Conservation (phyloP, 2,888 invertebrate species). For the Spatulosminthurus flaviceps region DNA sequence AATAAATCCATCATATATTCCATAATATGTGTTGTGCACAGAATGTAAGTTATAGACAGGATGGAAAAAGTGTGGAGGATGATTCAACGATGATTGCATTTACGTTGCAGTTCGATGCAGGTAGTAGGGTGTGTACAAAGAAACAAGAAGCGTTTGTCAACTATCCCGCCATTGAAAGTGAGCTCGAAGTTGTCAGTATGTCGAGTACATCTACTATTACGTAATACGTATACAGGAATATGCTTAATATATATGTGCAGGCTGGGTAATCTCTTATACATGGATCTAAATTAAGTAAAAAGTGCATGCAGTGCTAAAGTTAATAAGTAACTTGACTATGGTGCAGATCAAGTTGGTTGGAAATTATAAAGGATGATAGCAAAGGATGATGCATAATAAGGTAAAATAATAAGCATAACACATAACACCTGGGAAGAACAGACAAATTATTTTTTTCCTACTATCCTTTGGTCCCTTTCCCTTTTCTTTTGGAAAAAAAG, state of each 20-base stretch:
- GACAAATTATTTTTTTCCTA: neutral
- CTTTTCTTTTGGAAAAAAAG: neutral
- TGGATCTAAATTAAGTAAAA: neutral
- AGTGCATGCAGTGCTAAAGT: neutral
- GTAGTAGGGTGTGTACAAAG: slow-evolving; percentile 10
- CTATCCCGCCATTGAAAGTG: slow-evolving; percentile 14
- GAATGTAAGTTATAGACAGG: too few species aligned
- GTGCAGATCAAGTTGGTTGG: neutral
- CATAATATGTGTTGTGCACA: too few species aligned
- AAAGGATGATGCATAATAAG: too few species aligned
- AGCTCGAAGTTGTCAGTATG: slow-evolving; percentile 3
- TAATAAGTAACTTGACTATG: too few species aligned
- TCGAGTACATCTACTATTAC: neutral
- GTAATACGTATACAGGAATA: too few species aligned
- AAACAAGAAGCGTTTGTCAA: neutral
- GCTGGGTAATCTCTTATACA: neutral
- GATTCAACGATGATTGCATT: neutral
- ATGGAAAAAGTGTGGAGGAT: too few species aligned
- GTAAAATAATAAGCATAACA: too few species aligned
- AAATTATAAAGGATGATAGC: neutral
- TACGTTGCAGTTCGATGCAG: slow-evolving; percentile 1
- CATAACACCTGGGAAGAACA: neutral
- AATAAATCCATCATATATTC: too few species aligned
- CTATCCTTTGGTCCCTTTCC: neutral
- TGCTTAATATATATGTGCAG: neutral